phyloP scores from a whole-genome alignment of 2,113 vertebrate species.

The Mormoops blainvillei region DNA sequence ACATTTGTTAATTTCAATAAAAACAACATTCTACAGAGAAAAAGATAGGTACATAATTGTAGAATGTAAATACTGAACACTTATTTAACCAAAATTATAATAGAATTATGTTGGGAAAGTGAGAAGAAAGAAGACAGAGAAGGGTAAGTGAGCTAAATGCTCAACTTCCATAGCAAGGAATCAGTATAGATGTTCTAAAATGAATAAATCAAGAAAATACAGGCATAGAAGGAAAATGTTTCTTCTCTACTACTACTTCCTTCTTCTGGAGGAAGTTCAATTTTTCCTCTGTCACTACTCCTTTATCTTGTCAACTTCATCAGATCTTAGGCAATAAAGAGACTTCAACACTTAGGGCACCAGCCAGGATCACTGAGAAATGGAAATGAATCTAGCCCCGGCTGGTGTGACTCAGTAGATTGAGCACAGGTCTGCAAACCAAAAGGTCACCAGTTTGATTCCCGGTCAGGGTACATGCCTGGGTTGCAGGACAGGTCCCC shows the following conservation, averaged over 20 bases:
- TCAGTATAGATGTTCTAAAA: background rate
- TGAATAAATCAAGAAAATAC: background rate
- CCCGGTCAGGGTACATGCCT: too few species aligned
- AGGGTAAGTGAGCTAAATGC: background rate
- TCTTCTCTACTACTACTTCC: background rate
- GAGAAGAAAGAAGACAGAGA: background rate
- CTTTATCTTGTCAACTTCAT: background rate
- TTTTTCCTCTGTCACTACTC: background rate
- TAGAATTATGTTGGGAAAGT: background rate
- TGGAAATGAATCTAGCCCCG: background rate
- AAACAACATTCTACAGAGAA: background rate
- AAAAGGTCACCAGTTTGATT: too few species aligned
- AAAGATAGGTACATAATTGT: background rate
- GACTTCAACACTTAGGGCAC: background rate
- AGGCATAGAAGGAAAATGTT: background rate
- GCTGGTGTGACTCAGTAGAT: too few species aligned
- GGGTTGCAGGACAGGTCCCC: too few species aligned
- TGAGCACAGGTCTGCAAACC: too few species aligned
- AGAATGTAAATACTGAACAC: background rate
- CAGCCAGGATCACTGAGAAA: background rate
- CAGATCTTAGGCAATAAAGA: background rate
- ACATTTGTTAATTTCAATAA: background rate
- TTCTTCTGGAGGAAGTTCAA: background rate
- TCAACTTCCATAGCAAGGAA: slow-evolving; percentile 3
- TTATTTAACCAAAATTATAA: background rate